Evolutionary conservation across 2,888 invertebrate genomes (phyloP).

Genomic region (Yponomeuta cagnagella): DNA sequence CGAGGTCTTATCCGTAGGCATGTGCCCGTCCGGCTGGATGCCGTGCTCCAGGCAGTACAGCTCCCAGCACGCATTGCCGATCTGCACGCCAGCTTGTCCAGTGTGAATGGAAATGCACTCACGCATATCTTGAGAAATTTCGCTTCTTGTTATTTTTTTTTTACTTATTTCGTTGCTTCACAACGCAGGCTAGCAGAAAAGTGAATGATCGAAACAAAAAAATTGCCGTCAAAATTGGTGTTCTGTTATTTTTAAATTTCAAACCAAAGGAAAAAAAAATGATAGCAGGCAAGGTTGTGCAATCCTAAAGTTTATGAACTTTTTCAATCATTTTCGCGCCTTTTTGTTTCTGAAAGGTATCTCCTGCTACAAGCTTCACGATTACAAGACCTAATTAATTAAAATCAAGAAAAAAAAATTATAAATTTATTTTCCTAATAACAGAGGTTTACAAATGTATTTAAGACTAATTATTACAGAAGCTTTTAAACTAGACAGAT

Average conservation of each 20-base stretch:
- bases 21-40: constrained; percentile 60
- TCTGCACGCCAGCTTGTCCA: constrained; percentile 83
- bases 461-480: not conserved
- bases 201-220: not conserved
- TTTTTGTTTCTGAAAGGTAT: too few species aligned
- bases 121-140: constrained; percentile 36
- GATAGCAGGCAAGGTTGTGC: not conserved
- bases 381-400: too few species aligned
- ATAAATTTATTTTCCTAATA: too few species aligned
- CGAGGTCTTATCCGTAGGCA: constrained; percentile 37
- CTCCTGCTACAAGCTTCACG: too few species aligned
- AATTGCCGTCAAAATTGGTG: not conserved
- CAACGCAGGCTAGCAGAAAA: not conserved
- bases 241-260: not conserved
- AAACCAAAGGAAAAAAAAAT: not conserved
- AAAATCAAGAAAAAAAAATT: too few species aligned
- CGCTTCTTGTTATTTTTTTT: not conserved
- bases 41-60: not conserved
- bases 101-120: constrained; percentile 69
- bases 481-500: too few species aligned
- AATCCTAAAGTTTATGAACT: too few species aligned
- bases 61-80: constrained; percentile 33
- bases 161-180: not conserved
- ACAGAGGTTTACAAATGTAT: not conserved
- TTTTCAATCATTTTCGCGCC: too few species aligned